Percentiles rank a stretch among this genome's conserved stretches.
These are phyloP conservation scores for Sylvilagus floridanus DNA, from an alignment of 2,797 vertebrate species.

Conservation along the genomic window DNA sequence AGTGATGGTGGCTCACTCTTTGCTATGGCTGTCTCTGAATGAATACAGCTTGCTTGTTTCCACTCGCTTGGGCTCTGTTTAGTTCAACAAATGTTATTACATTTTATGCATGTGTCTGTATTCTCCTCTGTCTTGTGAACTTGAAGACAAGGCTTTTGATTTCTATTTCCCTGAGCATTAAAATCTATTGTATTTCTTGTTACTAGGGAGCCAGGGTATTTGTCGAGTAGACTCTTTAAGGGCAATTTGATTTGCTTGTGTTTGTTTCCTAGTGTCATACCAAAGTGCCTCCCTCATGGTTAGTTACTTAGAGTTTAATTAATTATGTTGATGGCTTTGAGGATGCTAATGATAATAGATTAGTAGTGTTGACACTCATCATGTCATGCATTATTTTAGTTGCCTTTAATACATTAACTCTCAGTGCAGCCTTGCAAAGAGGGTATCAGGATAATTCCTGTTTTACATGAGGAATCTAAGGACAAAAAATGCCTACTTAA, in stretches of 20 bases:
- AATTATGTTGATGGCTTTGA: neutral
- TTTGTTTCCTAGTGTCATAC: conserved; percentile 11
- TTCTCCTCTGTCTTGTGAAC: conserved; percentile 20
- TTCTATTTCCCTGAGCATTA: neutral
- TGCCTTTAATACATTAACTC: conserved; percentile 49
- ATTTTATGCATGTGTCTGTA: conserved; percentile 3
- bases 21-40: neutral
- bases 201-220: conserved; percentile 16
- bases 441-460: neutral
- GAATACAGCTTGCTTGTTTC: neutral
- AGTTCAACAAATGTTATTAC: neutral
- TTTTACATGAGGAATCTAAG: neutral
- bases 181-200: conserved; percentile 3
- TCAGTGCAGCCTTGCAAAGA: neutral
- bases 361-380: neutral
- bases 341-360: neutral
- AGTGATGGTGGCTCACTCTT: neutral
- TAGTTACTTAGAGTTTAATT: conserved; percentile 38
- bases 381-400: neutral
- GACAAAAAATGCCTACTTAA: neutral
- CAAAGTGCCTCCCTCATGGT: neutral
- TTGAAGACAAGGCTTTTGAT: conserved; percentile 17
- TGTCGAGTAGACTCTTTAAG: conserved; percentile 29
- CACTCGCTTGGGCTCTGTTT: conserved; percentile 60
- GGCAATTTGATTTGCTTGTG: conserved; percentile 23